Percentiles rank a stretch among this genome's conserved stretches.
Conservation (phyloP, 1,140 invertebrate species). For the Helicoverpa armigera region DNA sequence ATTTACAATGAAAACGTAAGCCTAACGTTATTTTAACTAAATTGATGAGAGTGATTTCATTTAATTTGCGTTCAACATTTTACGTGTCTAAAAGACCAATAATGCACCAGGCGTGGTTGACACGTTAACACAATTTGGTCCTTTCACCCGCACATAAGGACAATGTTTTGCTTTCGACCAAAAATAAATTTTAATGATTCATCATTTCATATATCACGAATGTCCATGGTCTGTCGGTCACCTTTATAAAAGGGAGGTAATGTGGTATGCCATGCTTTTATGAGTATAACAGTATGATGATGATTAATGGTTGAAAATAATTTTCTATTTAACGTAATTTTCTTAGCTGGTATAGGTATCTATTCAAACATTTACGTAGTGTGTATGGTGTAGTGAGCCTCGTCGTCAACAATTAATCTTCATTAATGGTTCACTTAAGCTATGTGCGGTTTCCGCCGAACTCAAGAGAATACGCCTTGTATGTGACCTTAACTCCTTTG, state of each 20-base stretch:
- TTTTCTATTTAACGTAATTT: conserved; percentile 42
- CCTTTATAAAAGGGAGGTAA: conserved; percentile 14
- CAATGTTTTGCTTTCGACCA: conserved; percentile 36
- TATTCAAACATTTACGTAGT: conserved; percentile 42
- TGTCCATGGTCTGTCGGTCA: conserved; percentile 23
- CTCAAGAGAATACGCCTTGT: conserved; percentile 51
- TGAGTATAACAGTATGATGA: conserved; percentile 29
- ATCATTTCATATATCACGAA: conserved; percentile 18
- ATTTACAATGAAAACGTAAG: too few relatives aligned
- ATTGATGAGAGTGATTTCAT: background rate
- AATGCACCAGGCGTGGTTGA: background rate
- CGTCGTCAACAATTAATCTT: conserved; percentile 74
- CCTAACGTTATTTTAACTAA: too few relatives aligned
- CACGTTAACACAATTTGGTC: background rate
- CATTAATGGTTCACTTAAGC: conserved; percentile 67
- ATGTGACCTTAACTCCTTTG: conserved; percentile 50
- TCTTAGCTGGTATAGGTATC: conserved; percentile 38
- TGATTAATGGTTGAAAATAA: conserved; percentile 44
- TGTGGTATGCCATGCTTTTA: conserved; percentile 35
- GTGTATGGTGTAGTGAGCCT: conserved; percentile 41
- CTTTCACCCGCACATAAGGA: background rate
- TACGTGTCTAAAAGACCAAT: background rate
- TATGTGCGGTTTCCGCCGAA: conserved; percentile 62
- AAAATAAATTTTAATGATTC: conserved; percentile 42
- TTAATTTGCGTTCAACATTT: background rate